Evolutionary conservation across 1,140 invertebrate species (phyloP).

Genomic region (Heliothis virescens): DNA sequence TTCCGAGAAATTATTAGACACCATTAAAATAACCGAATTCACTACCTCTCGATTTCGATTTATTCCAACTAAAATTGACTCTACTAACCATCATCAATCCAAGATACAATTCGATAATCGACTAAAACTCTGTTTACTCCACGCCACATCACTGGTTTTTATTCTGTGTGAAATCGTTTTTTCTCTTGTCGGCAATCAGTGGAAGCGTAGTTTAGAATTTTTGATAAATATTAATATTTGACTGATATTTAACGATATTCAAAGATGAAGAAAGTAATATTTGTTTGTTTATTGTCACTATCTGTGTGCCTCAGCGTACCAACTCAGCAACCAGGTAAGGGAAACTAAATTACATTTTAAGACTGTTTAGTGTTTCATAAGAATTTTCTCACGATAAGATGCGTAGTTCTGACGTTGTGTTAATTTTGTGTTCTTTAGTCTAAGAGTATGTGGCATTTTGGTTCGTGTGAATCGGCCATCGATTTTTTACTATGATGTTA

Average conservation of each 20-base stretch:
- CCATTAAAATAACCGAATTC: too few species aligned
- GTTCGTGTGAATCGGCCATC: neutral
- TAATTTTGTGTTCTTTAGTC: conserved; percentile 40
- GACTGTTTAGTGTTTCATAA: conserved; percentile 56
- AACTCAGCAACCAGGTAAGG: conserved; percentile 63
- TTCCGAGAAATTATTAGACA: too few species aligned
- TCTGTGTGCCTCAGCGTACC: conserved; percentile 67
- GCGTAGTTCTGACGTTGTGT: conserved; percentile 48
- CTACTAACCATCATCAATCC: too few species aligned
- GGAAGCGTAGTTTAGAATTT: conserved; percentile 47
- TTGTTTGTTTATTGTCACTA: conserved; percentile 74
- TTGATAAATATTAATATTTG: conserved; percentile 45
- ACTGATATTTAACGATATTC: conserved; percentile 39
- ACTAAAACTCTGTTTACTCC: conserved; percentile 34
- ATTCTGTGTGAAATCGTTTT: conserved; percentile 40
- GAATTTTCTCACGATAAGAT: conserved; percentile 62
- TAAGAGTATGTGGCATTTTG: neutral
- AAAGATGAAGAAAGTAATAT: conserved; percentile 77
- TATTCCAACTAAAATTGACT: too few species aligned
- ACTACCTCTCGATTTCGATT: too few species aligned
- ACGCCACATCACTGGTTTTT: conserved; percentile 31
- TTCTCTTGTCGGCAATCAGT: conserved; percentile 49
- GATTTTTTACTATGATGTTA: conserved; percentile 15
- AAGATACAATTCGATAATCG: neutral
- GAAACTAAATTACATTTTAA: conserved; percentile 57